These are phyloP conservation scores for Micromussa lordhowensis DNA, from an alignment of 92 coral and sea anemone species.

Conservation along the genomic window DNA sequence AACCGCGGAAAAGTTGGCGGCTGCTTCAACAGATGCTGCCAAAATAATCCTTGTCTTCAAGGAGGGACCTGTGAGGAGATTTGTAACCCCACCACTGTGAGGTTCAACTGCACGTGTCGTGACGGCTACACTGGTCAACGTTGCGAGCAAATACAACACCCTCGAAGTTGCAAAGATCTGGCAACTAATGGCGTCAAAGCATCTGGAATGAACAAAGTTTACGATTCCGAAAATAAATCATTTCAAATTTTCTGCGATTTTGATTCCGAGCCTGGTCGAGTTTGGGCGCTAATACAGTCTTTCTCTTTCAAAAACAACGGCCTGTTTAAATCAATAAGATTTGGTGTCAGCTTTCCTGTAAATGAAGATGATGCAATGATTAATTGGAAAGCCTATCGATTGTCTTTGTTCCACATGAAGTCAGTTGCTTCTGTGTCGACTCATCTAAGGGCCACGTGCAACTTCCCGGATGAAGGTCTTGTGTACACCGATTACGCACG, in stretches of 20 bases:
- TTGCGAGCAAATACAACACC: slow-evolving; percentile 18
- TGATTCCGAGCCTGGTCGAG: background rate
- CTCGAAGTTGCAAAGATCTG: slow-evolving; percentile 9
- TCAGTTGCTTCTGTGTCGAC: slow-evolving; percentile 1
- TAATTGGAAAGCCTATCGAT: slow-evolving; percentile 11
- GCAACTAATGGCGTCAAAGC: background rate
- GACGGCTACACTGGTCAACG: slow-evolving; percentile 20
- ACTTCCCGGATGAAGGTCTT: slow-evolving; percentile 25
- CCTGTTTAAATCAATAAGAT: background rate
- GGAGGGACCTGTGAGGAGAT: slow-evolving; percentile 27
- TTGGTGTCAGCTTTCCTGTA: background rate
- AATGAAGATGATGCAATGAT: background rate
- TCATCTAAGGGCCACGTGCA: slow-evolving; percentile 16
- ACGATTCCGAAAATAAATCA: background rate
- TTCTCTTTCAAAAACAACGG: slow-evolving; percentile 1
- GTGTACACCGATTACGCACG: slow-evolving; percentile 32
- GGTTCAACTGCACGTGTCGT: slow-evolving; percentile 33
- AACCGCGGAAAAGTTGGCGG: background rate
- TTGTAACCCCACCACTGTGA: slow-evolving; percentile 35
- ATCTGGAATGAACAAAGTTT: background rate
- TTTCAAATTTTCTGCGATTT: slow-evolving; percentile 28
- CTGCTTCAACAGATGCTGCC: slow-evolving; percentile 18
- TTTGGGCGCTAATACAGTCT: slow-evolving; percentile 23
- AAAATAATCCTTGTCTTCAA: slow-evolving; percentile 11
- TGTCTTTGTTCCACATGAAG: slow-evolving; percentile 6